These are phyloP conservation scores for Gallinago jamesoni DNA, from an alignment of 2,113 vertebrate species.

Conservation along the genomic window DNA sequence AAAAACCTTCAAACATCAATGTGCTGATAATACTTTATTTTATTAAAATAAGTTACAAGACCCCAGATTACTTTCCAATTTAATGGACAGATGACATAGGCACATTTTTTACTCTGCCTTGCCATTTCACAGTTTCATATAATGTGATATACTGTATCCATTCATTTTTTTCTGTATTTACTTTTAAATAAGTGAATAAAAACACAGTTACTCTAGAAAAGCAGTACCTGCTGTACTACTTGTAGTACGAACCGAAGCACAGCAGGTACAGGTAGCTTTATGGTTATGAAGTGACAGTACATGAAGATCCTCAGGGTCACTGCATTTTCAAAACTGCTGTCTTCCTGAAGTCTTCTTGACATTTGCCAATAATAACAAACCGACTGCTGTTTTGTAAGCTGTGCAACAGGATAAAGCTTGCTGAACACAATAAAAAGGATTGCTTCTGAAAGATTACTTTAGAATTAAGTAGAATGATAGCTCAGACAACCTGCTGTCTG, in stretches of 20 bases:
- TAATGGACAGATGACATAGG: not conserved
- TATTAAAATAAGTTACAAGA: conserved; percentile 48
- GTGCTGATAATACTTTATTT: not conserved
- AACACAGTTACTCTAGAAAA: not conserved
- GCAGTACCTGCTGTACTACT: not conserved
- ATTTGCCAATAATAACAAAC: not conserved
- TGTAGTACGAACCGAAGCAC: not conserved
- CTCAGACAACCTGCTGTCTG: conserved; percentile 72
- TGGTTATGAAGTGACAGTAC: not conserved
- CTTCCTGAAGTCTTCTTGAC: not conserved
- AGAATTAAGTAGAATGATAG: not conserved
- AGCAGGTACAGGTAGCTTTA: not conserved
- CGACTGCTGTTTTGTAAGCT: not conserved
- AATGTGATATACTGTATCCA: not conserved
- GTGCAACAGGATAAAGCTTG: not conserved
- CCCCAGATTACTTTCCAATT: conserved; percentile 6
- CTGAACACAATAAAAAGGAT: not conserved
- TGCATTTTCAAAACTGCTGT: not conserved
- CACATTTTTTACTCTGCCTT: not conserved
- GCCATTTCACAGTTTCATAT: not conserved
- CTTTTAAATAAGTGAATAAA: conserved; percentile 4
- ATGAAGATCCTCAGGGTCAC: not conserved
- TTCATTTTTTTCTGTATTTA: not conserved
- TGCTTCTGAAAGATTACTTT: not conserved
- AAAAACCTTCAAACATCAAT: not conserved